A percentile compares a stretch with the other conserved stretches of the same genome.
Evolutionary conservation across 2,113 vertebrate genomes (phyloP).

Genomic region (Cavia aperea): DNA sequence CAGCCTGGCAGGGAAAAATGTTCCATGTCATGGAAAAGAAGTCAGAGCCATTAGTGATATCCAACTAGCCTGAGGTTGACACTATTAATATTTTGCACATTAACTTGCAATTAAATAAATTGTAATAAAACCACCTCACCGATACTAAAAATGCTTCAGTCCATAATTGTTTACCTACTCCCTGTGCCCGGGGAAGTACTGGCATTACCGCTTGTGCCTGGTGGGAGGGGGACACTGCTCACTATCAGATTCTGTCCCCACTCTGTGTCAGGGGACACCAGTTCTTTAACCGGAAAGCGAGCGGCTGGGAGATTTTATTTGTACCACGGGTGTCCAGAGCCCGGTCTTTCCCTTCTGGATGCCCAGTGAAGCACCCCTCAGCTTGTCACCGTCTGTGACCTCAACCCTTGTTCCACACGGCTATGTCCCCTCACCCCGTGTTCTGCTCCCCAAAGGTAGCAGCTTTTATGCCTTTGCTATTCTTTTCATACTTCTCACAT

Average conservation of each 20-base stretch:
- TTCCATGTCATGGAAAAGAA: background rate
- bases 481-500: background rate
- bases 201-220: background rate
- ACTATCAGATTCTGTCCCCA: background rate
- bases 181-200: background rate
- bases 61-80: background rate
- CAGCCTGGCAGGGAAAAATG: background rate
- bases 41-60: background rate
- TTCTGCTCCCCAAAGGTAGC: background rate
- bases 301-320: background rate
- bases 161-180: background rate
- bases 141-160: background rate
- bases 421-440: rapidly evolving
- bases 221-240: background rate
- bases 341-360: background rate
- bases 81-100: background rate
- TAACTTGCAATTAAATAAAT: slow-evolving; percentile 45
- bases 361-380: background rate
- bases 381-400: background rate
- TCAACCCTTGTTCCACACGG: background rate
- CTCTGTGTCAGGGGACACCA: background rate
- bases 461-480: background rate
- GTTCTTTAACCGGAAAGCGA: background rate
- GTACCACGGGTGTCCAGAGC: background rate
- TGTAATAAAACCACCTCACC: background rate